These are phyloP conservation scores for Abrostola tripartita DNA, from an alignment of 2,888 invertebrate species.

Conservation along the genomic window DNA sequence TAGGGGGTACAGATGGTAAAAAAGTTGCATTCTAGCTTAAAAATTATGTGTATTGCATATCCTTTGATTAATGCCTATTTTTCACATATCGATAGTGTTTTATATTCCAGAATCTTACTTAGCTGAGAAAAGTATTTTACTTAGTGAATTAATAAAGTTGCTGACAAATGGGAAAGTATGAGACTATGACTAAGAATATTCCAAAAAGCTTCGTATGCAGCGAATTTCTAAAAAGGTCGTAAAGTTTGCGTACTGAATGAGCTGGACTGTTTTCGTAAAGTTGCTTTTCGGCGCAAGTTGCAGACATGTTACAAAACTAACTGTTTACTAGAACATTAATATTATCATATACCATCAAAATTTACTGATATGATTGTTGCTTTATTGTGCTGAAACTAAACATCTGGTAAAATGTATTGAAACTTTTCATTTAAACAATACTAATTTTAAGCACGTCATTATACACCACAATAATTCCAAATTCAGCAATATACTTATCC, in stretches of 20 bases:
- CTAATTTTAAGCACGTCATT: no score
- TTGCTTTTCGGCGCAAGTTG: constrained; percentile 32
- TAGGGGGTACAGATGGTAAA: background rate
- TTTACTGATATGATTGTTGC: constrained; percentile 10
- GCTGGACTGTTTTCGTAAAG: constrained; percentile 41
- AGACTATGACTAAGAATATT: constrained; percentile 9
- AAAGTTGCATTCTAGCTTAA: no score
- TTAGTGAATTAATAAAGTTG: constrained; percentile 20
- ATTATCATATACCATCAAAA: constrained; percentile 9
- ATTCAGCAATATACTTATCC: no score
- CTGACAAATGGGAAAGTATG: constrained; percentile 14
- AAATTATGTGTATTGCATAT: no score
- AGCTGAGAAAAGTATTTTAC: constrained; percentile 4
- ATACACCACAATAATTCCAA: no score
- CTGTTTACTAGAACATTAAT: constrained; percentile 22
- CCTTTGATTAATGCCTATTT: no score
- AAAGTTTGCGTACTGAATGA: constrained; percentile 43
- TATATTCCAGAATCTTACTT: background rate
- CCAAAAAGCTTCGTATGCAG: background rate
- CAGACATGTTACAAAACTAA: constrained; percentile 23
- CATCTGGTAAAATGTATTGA: constrained; percentile 16
- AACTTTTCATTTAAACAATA: no score
- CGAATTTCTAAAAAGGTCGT: constrained; percentile 12
- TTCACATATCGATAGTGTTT: no score
- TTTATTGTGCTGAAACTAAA: background rate